Base-by-base conservation (phyloP, 2,797 vertebrate genomes). In the Coreius guichenoti region DNA sequence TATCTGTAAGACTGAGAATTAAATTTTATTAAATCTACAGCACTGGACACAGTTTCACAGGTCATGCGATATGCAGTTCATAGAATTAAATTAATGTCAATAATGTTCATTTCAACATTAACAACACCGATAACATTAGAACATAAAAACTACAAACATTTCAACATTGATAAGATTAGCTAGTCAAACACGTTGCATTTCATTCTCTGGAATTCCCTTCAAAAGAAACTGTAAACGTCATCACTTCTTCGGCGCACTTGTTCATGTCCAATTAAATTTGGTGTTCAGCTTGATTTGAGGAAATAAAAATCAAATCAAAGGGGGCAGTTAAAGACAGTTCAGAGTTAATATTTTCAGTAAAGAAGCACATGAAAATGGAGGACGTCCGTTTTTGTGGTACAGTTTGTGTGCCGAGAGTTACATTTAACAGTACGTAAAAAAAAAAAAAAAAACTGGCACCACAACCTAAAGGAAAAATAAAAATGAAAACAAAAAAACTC, bases 61-160 rank as follows among this genome's bases (percentile, higher is more conserved):
- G 92, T 97, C 97, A 99, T 99, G 98, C 97, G 92, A 94, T 95
- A 97, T 94, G 94, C 95, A 96, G 95, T 96, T 95, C 95, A 95
- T 96, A 96, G 93, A 96, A 92, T 90, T 87, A 94, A 89, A 93
- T 86, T 87, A 87, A 93, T 68, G 67, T 85, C 70, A 81, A 87
- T 89, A 88, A 82, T 82, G 72, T 84, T 69, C 80, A 82, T 85
- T 87, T 88, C 75, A 81, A 80, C 86, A 90, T 81, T 79, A 85
- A 87, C 86, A 89, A 86, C 91, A 92, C 94, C 95, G 95, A 97
- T 95, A 93, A 93, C 83, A 89, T 88, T 88, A 87, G 86, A 90
- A 92, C 82, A 78, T 81, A 92, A 92, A 80, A 90, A 88, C 96
- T 96, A 96, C 95, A 86, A 87, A 91, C 91, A 95, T 96, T 95